Base-by-base conservation (phyloP, 1,140 invertebrate genomes). In the Chrysopa pallens region DNA sequence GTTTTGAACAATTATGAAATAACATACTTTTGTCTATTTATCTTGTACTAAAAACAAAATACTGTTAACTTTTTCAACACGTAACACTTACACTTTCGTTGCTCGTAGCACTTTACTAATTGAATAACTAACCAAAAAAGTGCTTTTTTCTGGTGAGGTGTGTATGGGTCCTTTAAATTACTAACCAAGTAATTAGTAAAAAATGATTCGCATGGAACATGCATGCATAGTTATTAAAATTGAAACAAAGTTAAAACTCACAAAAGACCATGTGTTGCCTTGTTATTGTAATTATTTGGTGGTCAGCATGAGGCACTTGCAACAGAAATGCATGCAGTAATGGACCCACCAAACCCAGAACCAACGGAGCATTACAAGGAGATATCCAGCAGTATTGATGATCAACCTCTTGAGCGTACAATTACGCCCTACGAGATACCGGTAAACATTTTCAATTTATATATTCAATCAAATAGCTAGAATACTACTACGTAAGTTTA, bases 381-480 rank as follows among this genome's bases (percentile, higher is more conserved):
- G 56, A 62, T 67, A 53, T 64, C 66, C 45, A 65, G 57, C 52
- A 62, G 62, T 46, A 65, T 71, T 47, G 70, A 72, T 54, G 64
- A 68, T 49, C 59, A 67, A 42, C 48, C 28, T 23, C 2, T 23
- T 23, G 17, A 39, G 29, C n/a, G 42, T 12, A 38, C 6, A 37
- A 27, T 13, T 33, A 17, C 9, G 13, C 31, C 15, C 29, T 15
- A 15, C 29, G 17, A 27, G 8, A 11, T 23, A 29, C 33, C 35
- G 15, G 31, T 12, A 11, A 36, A 12, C 15, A 4, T 43, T 14
- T 15, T 23, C 17, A 23, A 3, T 23, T 23, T 23, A 23, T 23
- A 23, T 23, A 3, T 23, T 23, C 5, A 23, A 23, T 23, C 17
- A 23, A n/a, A 23, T 23, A 23, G 17, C 2, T 23, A 23, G n/a